phyloP scores from a whole-genome alignment of 2,888 invertebrate genomes.

The Agonopterix subpropinquella region DNA sequence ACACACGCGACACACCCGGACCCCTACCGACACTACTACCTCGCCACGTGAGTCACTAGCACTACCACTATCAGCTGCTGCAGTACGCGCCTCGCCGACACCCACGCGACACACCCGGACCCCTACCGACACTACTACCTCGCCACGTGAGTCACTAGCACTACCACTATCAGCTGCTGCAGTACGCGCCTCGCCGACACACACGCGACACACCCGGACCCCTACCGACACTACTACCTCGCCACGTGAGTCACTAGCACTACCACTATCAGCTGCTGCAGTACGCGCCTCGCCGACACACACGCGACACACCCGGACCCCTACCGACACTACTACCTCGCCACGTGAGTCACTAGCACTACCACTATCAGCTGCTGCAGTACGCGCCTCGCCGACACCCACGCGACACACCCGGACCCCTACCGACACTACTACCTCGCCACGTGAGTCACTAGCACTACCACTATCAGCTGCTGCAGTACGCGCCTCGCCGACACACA shows the following conservation, averaged over 20 bases:
- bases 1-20: slow-evolving; percentile 10
- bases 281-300: slow-evolving; percentile 33
- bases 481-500: slow-evolving; percentile 30
- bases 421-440: slow-evolving; percentile 52
- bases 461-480: slow-evolving; percentile 31
- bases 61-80: slow-evolving; percentile 26
- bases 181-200: slow-evolving; percentile 33
- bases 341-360: slow-evolving; percentile 35
- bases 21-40: slow-evolving; percentile 45
- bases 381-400: slow-evolving; percentile 31
- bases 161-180: slow-evolving; percentile 27
- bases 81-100: slow-evolving; percentile 34
- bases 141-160: slow-evolving; percentile 38
- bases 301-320: slow-evolving; percentile 12
- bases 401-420: slow-evolving; percentile 13
- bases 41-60: slow-evolving; percentile 42
- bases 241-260: slow-evolving; percentile 38
- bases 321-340: slow-evolving; percentile 50
- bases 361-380: slow-evolving; percentile 30
- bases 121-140: slow-evolving; percentile 48
- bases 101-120: slow-evolving; percentile 10
- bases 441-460: slow-evolving; percentile 32
- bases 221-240: slow-evolving; percentile 48
- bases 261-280: slow-evolving; percentile 28
- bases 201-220: slow-evolving; percentile 11